Evolutionary conservation across 1,140 invertebrate genomes (phyloP), one percentile per base, ranked within the genome.

Genomic region (Pararge aegeria): DNA sequence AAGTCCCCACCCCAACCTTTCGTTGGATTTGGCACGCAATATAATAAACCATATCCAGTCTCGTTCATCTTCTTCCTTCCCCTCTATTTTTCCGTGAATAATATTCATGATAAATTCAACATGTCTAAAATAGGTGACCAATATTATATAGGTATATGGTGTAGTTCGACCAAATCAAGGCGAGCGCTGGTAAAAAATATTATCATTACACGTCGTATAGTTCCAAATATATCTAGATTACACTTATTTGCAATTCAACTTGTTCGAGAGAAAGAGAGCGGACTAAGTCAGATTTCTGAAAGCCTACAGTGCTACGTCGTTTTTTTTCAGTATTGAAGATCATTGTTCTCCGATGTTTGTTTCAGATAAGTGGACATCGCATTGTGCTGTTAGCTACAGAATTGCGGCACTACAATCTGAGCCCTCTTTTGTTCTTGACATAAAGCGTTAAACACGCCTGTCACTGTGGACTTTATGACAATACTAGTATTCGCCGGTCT

Each of bases 361-460:
- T 30, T 42, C 21, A 58, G 56, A 58, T 52, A 58, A 44, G 37
- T 51, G 40, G 49, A 38, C 19, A 48, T 24, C 13, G 48, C 37
- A 58, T 51, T 58, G 56, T 58, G 38, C 38, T 56, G 21, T 29
- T 19, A 21, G 34, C 55, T 19, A 18, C 30, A 56, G 50, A 40
- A 42, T 42, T 18, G 9, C 13, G 21, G 29, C 34, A 20, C 34
- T 34, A 27, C 16, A 55, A 54, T 61, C 20, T 37, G 29, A 40
- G 21, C 52, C 46, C 50, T 30, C 50, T 59, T 59, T 59, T 61
- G 58, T 61, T 61, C 38, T 30, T 52, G 16, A 16, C 44, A 54
- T 48, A 61, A 61, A 55, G 58, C 13, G 38, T 42, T 18, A 42
- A 42, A 42, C 13, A 42, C 16, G 38, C 16, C 38, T 16, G 18